Percentiles rank a stretch among this genome's conserved stretches.
These are phyloP conservation scores for Drosophila lacteicornis DNA, from an alignment of 1,140 invertebrate species.

Conservation along the genomic window DNA sequence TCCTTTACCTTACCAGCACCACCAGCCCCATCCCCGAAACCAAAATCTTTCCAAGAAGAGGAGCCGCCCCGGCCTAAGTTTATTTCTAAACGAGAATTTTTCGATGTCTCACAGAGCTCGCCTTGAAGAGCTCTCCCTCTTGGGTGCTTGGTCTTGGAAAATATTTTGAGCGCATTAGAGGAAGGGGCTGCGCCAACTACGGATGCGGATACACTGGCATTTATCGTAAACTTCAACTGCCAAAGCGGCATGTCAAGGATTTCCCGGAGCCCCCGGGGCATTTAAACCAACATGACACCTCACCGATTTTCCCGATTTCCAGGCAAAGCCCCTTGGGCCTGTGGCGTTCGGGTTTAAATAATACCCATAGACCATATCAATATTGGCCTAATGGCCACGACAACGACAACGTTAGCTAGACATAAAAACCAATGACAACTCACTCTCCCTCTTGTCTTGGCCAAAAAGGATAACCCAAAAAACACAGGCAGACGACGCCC, in stretches of 20 bases:
- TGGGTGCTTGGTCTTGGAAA: slow-evolving; percentile 48
- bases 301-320: slow-evolving; percentile 28
- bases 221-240: slow-evolving; percentile 82
- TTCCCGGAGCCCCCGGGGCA: slow-evolving; percentile 59
- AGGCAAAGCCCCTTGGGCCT: not conserved
- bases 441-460: slow-evolving; percentile 14
- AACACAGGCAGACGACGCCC: not conserved
- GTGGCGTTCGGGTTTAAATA: slow-evolving; percentile 22
- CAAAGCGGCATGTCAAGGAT: slow-evolving; percentile 72
- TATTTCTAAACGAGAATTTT: slow-evolving; percentile 62
- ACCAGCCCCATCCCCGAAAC: too few species aligned
- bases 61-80: slow-evolving; percentile 49
- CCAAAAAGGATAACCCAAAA: not conserved
- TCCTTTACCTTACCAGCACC: slow-evolving; percentile 19
- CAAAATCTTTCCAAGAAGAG: slow-evolving; percentile 1
- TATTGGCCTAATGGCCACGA: slow-evolving; percentile 65
- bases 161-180: slow-evolving; percentile 71
- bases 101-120: slow-evolving; percentile 18
- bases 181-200: slow-evolving; percentile 43
- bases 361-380: slow-evolving; percentile 59
- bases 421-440: slow-evolving; percentile 79
- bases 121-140: slow-evolving; percentile 5
- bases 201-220: slow-evolving; percentile 52
- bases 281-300: slow-evolving; percentile 79
- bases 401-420: slow-evolving; percentile 27